Evolutionary conservation across 2,113 vertebrate species (phyloP), one percentile per base, ranked within the genome.

Genomic region (Hyla sarda): DNA sequence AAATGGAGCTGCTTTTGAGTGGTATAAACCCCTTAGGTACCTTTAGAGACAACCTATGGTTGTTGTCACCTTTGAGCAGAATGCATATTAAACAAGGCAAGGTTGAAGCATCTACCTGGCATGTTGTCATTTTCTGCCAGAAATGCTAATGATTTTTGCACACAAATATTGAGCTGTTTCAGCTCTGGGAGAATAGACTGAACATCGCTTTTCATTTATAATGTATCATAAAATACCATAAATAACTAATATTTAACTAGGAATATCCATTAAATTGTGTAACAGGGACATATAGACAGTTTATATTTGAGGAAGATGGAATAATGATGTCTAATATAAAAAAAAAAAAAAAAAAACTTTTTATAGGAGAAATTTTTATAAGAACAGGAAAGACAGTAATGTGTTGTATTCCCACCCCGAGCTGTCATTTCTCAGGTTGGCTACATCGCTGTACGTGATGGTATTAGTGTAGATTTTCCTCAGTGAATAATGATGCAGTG

Each of bases 401-500:
- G 48, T 21, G 41, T 54, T 54, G 75, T 77, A 77, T 54, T 77
- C 78, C 78, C 56, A 62, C n/a, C 52, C 37, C 78, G 56, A 65
- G 78, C 78, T 47, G 78, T 81, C 56, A 81, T 48, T 45, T 45
- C 67, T 83, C 19, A 83, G 48, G 23, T 54, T 72, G 81, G 28
- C 48, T 52, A 34, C 21, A 73, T 34, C 13, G 50, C 67, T 25
- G 48, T 54, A 73, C 50, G 48, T 83, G 50, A 83, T 58, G 82
- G 65, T 83, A 56, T 73, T 83, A 56, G 48, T 83, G 80, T 71
- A 69, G 81, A 50, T 54, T 73, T 72, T 56, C 47, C 56, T 25
- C n/a, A n/a, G 47, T 56, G 67, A 67, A 83, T 83, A 62, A 65
- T 81, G 78, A 81, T 65, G 78, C 78, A 65, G 56, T 21, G 37